phyloP scores from a whole-genome alignment of 2,888 invertebrate species.

The Catocala fraxini region DNA sequence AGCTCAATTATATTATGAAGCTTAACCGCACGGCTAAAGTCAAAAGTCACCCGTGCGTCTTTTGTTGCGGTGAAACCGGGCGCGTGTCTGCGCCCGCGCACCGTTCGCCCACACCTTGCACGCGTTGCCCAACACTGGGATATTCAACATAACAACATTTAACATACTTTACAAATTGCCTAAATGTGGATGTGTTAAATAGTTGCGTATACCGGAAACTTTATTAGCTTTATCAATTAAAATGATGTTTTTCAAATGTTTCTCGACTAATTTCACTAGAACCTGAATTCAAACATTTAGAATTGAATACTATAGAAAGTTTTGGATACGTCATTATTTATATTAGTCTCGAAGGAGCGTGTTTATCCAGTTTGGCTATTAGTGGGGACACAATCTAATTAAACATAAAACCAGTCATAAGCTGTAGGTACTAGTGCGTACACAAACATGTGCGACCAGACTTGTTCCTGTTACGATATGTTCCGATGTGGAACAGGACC shows the following conservation, averaged over 20 bases:
- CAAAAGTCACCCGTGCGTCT: constrained; percentile 84
- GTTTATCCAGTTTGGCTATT: constrained; percentile 19
- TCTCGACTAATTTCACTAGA: constrained; percentile 12
- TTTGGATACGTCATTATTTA: constrained; percentile 23
- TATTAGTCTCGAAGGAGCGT: constrained; percentile 17
- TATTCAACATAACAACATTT: constrained; percentile 5
- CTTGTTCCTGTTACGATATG: constrained; percentile 14
- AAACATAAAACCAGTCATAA: constrained; percentile 25
- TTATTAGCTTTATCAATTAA: constrained; percentile 2
- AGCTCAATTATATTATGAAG: constrained; percentile 87
- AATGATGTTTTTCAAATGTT: constrained; percentile 3
- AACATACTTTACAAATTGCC: constrained; percentile 9
- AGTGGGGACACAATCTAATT: constrained; percentile 27
- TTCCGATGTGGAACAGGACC: constrained; percentile 13
- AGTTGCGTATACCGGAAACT: constrained; percentile 6
- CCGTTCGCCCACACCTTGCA: constrained; percentile 34
- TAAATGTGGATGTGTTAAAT: not conserved
- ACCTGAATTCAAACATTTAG: constrained; percentile 11
- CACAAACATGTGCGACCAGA: constrained; percentile 3
- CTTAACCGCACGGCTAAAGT: constrained; percentile 83
- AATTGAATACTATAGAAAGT: constrained; percentile 10
- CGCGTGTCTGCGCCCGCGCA: constrained; percentile 58
- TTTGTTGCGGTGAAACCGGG: constrained; percentile 64
- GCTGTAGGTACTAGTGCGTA: constrained; percentile 1
- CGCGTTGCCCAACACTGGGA: constrained; percentile 29